phyloP scores from a whole-genome alignment of 2,797 vertebrate genomes.

The Holocentrus rufus region DNA sequence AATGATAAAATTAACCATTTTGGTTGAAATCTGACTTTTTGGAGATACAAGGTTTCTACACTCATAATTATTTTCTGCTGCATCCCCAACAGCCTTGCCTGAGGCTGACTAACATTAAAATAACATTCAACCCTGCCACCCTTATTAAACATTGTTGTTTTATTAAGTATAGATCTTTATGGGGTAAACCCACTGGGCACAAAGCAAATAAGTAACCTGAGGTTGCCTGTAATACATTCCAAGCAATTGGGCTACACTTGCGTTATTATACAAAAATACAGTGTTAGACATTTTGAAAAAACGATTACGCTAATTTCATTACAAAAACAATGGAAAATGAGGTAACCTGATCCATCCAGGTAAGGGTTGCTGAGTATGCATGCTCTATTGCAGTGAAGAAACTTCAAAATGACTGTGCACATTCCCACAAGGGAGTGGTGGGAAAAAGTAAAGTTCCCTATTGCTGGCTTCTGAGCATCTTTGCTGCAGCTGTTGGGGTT shows the following conservation, averaged over 20 bases:
- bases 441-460: constrained; percentile 1
- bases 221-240: constrained; percentile 33
- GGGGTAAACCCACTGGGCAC: constrained; percentile 26
- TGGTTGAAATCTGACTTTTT: neutral
- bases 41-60: neutral
- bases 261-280: constrained; percentile 22
- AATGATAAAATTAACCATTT: constrained; percentile 5
- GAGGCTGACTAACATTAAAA: constrained; percentile 31
- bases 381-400: constrained; percentile 17
- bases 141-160: constrained; percentile 43
- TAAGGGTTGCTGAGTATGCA: constrained; percentile 44
- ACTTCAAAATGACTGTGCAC: constrained; percentile 21
- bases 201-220: neutral
- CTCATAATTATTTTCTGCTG: neutral
- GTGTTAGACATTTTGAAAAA: constrained; percentile 10
- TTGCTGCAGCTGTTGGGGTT: constrained; percentile 34
- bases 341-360: constrained; percentile 6
- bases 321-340: constrained; percentile 5
- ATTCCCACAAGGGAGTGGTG: constrained; percentile 14
- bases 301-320: constrained; percentile 21
- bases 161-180: constrained; percentile 21
- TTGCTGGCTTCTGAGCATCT: constrained; percentile 14
- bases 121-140: constrained; percentile 25
- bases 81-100: constrained; percentile 34
- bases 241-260: constrained; percentile 5